Conservation (phyloP, 2,113 vertebrate species). For the Varanus salvator region DNA sequence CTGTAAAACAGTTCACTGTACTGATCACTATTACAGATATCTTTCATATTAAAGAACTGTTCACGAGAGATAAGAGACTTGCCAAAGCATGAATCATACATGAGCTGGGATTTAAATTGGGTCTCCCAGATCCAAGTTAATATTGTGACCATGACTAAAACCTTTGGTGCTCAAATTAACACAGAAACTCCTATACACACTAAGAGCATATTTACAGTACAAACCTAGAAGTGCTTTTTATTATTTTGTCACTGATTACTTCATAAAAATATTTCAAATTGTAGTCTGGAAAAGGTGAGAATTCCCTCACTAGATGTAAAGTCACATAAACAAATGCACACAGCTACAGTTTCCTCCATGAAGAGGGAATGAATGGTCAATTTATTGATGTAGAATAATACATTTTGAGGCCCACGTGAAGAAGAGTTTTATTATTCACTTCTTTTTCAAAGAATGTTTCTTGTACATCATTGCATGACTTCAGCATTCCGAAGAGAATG, state of each 20-base stretch:
- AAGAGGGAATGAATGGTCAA: too few relatives aligned
- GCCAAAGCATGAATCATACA: background rate
- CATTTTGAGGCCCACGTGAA: background rate
- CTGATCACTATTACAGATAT: background rate
- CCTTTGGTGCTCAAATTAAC: background rate
- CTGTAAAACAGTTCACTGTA: background rate
- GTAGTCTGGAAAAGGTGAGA: background rate
- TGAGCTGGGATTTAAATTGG: background rate
- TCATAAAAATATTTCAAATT: too few relatives aligned
- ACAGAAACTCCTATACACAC: background rate
- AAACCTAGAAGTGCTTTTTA: background rate
- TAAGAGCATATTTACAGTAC: background rate
- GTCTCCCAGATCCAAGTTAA: background rate
- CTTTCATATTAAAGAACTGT: background rate
- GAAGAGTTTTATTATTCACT: background rate
- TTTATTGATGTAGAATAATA: too few relatives aligned
- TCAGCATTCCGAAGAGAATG: background rate
- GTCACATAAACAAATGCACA: too few relatives aligned
- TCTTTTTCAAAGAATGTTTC: background rate
- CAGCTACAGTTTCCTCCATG: too few relatives aligned
- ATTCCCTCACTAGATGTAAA: too few relatives aligned
- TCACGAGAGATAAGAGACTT: background rate
- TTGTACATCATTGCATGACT: background rate
- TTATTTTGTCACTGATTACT: background rate
- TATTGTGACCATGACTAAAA: background rate